Evolutionary conservation across 2,113 vertebrate genomes (phyloP).

Genomic region (Montifringilla adamsi): DNA sequence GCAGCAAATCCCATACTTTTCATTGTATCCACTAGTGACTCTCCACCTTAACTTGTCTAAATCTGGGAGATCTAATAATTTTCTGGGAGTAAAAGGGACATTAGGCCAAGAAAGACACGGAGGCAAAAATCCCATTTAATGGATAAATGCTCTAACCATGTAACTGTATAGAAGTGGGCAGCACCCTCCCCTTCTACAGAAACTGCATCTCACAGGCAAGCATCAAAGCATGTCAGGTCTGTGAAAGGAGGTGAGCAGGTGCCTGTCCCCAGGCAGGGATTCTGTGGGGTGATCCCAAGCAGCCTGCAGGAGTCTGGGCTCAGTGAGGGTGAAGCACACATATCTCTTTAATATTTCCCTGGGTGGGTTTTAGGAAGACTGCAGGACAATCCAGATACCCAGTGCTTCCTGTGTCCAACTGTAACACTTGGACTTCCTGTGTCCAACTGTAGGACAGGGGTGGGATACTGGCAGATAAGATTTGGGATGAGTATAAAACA

Average conservation of each 20-base stretch:
- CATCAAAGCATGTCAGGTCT: not conserved
- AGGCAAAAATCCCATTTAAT: not conserved
- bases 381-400: not conserved
- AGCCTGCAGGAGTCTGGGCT: not conserved
- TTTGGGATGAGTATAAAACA: not conserved
- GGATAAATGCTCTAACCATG: not conserved
- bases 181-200: not conserved
- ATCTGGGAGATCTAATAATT: not conserved
- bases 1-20: not conserved
- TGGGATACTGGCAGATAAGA: not conserved
- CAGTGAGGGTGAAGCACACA: fast-evolving
- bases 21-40: not conserved
- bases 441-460: not conserved
- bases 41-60: not conserved
- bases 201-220: fast-evolving
- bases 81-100: not conserved
- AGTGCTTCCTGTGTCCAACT: fast-evolving
- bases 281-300: not conserved
- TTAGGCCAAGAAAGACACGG: not conserved
- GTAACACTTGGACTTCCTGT: not conserved
- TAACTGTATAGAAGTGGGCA: not conserved
- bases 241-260: not conserved
- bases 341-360: not conserved
- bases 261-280: not conserved
- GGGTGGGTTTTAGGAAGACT: not conserved